Evolutionary conservation across 2,888 invertebrate genomes (phyloP).

Genomic region (Meloe dianella): DNA sequence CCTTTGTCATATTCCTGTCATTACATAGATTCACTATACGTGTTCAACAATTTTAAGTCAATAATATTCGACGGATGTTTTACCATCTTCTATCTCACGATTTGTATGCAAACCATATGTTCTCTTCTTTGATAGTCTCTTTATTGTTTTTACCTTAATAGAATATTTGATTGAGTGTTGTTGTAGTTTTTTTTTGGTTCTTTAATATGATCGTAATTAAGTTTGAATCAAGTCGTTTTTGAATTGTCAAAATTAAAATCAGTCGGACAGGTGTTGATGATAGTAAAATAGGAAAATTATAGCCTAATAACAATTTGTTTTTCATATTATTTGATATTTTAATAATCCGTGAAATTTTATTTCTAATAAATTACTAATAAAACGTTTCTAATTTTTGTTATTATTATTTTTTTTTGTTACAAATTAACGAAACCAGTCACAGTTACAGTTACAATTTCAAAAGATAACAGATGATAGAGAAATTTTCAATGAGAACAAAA

Average conservation of each 20-base stretch:
- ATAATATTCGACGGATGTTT: background rate
- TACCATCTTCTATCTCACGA: background rate
- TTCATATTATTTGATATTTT: background rate
- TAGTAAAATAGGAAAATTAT: background rate
- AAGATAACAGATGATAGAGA: no score
- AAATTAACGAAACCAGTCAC: no score
- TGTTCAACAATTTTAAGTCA: background rate
- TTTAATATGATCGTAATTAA: no score
- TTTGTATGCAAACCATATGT: slow-evolving; percentile 2
- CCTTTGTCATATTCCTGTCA: slow-evolving; percentile 7
- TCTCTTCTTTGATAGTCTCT: background rate
- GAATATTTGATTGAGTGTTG: background rate
- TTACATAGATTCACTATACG: background rate
- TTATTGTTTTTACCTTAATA: background rate
- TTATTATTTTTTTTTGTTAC: no score
- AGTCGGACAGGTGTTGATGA: background rate
- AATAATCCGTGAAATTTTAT: background rate
- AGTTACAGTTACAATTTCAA: no score
- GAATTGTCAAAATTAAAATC: no score
- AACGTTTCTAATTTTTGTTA: no score
- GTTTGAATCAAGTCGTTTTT: no score
- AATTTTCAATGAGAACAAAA: background rate
- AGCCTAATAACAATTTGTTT: background rate
- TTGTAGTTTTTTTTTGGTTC: background rate
- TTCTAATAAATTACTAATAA: background rate